Evolutionary conservation across 1,140 invertebrate genomes (phyloP), one percentile per base, ranked within the genome.

Genomic region (Heliothis subflexa): DNA sequence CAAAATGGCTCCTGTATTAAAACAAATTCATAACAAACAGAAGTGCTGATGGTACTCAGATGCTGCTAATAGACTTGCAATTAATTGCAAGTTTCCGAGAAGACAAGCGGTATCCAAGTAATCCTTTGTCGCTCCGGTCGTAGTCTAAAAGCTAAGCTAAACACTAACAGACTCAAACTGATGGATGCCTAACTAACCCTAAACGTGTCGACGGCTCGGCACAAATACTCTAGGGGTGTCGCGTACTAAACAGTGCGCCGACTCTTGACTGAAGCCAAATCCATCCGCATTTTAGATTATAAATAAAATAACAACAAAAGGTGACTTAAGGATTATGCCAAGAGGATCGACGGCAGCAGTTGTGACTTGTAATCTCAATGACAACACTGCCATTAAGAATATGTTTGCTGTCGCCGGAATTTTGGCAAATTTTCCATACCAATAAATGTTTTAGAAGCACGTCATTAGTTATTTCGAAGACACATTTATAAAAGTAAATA

Each of bases 271-370:
- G 62, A 47, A 49, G 62, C 40, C 62, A 66, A 66, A 66, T 47
- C 47, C 40, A 66, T 66, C 62, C 62, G 62, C 62, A 66, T 66
- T 66, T 66, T 21, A 66, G 40, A 9, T 66, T 66, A 66, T 66
- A 66, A 66, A 66, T 66, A 66, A 47, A 66, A 66, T 40, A 66
- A 66, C 47, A 66, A 66, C 62, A 66, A 66, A 66, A 47, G 62
- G 62, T 66, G 62, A 66, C 55, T 59, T 25, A 59, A 59, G 55
- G 55, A 28, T 25, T 59, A 59, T 59, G 55, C 62, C 62, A 66
- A 66, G 16, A 11, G 16, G 40, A 66, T 66, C 62, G 62, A 66
- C 62, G 21, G 40, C 16, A 11, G 18, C 62, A 66, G 40, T 66
- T 66, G 62, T 47, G 16, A 21, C 40, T 47, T 66, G 62, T 4